Evolutionary conservation across 2,888 invertebrate genomes (phyloP).

Genomic region (Diplazon laetatorius): DNA sequence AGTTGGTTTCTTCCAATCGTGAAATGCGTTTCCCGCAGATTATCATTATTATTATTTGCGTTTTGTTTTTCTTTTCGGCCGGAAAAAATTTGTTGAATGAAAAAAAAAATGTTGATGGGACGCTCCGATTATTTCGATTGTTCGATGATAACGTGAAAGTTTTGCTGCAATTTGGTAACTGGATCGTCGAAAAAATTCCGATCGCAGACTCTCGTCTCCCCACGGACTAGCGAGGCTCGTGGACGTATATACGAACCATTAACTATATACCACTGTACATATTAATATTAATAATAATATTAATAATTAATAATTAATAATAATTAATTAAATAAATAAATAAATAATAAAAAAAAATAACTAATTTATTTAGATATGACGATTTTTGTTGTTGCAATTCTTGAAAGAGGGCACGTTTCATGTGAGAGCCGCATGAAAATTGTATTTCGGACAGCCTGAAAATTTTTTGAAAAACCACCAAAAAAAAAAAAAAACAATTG

Average conservation of each 20-base stretch:
- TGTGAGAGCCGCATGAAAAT: conserved; percentile 31
- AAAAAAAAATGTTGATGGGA: too few species aligned
- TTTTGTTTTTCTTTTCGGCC: too few species aligned
- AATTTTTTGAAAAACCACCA: too few species aligned
- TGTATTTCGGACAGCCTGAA: conserved; percentile 33
- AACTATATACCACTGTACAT: conserved; percentile 60
- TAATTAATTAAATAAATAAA: too few species aligned
- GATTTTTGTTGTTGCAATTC: conserved; percentile 44
- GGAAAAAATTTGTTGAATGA: too few species aligned
- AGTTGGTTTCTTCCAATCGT: neutral
- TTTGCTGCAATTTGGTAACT: neutral
- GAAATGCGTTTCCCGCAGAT: neutral
- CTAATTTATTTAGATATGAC: conserved; percentile 63
- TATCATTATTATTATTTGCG: too few species aligned
- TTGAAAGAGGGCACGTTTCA: conserved; percentile 34
- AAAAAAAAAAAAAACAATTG: too few species aligned
- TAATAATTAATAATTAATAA: too few species aligned
- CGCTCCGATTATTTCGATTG: neutral
- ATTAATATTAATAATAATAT: conserved; percentile 29
- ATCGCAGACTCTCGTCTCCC: conserved; percentile 1
- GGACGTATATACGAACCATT: conserved; percentile 39
- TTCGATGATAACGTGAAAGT: neutral
- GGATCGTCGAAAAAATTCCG: neutral
- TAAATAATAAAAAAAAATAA: conserved; percentile 40
- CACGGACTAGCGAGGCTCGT: neutral